phyloP scores from a whole-genome alignment of 1,140 invertebrate genomes.

The Hypothenemus hampei region DNA sequence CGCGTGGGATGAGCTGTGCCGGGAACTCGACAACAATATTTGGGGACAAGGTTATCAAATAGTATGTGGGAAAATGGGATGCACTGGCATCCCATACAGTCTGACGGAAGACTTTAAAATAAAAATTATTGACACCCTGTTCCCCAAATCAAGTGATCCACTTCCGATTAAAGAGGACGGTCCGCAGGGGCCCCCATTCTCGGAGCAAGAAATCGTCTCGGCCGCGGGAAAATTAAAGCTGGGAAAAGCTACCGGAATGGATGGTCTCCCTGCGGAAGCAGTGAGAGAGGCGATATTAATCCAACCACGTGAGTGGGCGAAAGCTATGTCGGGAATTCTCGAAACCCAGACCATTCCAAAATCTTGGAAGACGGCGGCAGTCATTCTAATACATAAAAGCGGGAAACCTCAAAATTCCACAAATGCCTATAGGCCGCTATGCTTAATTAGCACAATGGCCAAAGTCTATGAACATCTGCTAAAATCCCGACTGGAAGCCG shows the following conservation, averaged over 20 bases:
- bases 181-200: no score
- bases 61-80: not conserved
- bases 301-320: not conserved
- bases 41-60: not conserved
- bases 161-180: no score
- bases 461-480: conserved; percentile 14
- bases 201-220: no score
- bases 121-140: not conserved
- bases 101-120: not conserved
- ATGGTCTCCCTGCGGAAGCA: not conserved
- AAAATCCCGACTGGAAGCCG: not conserved
- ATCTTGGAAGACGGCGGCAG: conserved; percentile 4
- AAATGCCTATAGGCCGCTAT: conserved; percentile 14
- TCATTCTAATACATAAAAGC: conserved; percentile 13
- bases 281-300: not conserved
- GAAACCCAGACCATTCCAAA: not conserved
- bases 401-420: not conserved
- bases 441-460: conserved; percentile 2
- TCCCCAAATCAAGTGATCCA: no score
- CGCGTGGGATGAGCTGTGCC: not conserved
- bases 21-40: not conserved
- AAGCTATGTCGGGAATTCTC: not conserved
- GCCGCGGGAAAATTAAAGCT: not conserved
- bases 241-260: not conserved
- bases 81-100: not conserved